A percentile compares a stretch with the other conserved stretches of the same genome.
Conservation (phyloP, 1,140 invertebrate species). For the Chlorops oryzae region DNA sequence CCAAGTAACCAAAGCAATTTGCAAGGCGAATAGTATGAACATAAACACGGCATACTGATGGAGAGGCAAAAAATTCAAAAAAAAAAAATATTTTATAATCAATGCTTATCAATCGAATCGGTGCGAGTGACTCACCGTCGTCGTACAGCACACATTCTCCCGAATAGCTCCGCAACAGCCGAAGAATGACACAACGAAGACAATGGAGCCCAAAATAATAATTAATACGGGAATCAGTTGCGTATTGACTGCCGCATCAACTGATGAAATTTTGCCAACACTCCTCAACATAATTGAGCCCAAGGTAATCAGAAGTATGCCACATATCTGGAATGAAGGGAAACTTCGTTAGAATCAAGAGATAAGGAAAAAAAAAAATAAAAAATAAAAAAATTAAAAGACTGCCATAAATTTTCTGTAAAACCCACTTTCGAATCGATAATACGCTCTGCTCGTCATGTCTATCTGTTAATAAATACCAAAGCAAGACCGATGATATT, state of each 20-base stretch:
- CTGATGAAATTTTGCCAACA: slow-evolving; percentile 5
- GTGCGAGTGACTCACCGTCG: slow-evolving; percentile 60
- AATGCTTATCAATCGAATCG: no score
- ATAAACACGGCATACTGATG: slow-evolving; percentile 64
- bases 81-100: no score
- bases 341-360: no score
- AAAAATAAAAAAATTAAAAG: no score
- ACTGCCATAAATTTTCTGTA: no score
- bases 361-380: slow-evolving; percentile 1
- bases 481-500: no score
- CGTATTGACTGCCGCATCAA: slow-evolving; percentile 15
- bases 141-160: slow-evolving; percentile 69
- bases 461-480: no score
- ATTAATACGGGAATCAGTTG: slow-evolving; percentile 54
- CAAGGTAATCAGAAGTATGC: slow-evolving; percentile 55
- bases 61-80: no score
- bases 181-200: slow-evolving; percentile 69
- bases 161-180: slow-evolving; percentile 74
- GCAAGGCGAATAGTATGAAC: slow-evolving; percentile 57
- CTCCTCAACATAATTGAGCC: slow-evolving; percentile 33
- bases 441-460: no score
- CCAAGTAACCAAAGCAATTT: slow-evolving; percentile 57
- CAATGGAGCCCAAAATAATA: slow-evolving; percentile 62
- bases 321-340: slow-evolving; percentile 53
- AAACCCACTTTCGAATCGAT: no score